phyloP scores from a whole-genome alignment of 2,888 invertebrate genomes.

The Dasypogon diadema region DNA sequence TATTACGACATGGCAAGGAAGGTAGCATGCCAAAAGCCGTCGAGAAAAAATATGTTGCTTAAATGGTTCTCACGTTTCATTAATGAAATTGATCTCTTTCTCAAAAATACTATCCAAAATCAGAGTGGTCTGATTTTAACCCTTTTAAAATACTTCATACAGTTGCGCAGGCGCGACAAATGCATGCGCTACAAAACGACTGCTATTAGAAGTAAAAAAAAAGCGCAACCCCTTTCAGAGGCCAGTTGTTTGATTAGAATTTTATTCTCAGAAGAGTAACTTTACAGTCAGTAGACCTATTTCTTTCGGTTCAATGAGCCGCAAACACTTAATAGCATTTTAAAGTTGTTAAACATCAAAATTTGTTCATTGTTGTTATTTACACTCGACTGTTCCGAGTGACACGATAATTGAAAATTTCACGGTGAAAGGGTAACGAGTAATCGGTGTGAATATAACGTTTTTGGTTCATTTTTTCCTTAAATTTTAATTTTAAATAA shows the following conservation, averaged over 20 bases:
- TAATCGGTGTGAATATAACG: neutral
- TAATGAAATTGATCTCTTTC: no score
- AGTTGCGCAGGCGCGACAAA: neutral
- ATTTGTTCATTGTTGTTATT: slow-evolving; percentile 35
- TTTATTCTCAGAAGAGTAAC: neutral
- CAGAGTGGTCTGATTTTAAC: neutral
- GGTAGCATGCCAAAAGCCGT: neutral
- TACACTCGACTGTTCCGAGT: slow-evolving; percentile 17
- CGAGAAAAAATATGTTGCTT: neutral
- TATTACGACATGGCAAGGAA: neutral
- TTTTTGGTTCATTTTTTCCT: no score
- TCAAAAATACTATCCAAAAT: no score
- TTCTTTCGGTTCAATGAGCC: slow-evolving; percentile 45
- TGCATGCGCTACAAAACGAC: neutral
- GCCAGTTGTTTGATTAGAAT: neutral
- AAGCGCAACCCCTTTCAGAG: slow-evolving; percentile 31
- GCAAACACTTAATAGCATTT: slow-evolving; percentile 41
- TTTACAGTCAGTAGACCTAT: slow-evolving; percentile 14
- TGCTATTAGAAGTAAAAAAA: slow-evolving; percentile 12
- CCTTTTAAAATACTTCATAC: neutral
- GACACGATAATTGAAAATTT: slow-evolving; percentile 6
- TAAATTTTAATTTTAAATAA: neutral
- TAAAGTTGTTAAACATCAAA: slow-evolving; percentile 48
- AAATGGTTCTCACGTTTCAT: neutral
- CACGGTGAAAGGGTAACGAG: slow-evolving; percentile 7